Conservation (phyloP, 2,113 vertebrate species). For the Marcusenius ussheri region DNA sequence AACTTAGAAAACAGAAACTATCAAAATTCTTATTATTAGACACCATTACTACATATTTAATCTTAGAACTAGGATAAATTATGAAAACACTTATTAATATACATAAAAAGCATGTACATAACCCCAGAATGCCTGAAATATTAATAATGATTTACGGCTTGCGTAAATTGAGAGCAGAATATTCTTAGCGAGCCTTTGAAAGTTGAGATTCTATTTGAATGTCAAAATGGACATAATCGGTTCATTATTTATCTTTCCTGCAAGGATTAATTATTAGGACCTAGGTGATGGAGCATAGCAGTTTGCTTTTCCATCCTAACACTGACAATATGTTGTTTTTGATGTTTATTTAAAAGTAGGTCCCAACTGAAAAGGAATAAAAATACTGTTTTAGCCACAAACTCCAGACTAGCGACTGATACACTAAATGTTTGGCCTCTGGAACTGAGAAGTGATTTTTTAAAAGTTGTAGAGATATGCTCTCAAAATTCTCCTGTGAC, state of each 20-base stretch:
- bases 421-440: too few species aligned
- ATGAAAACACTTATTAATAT: neutral
- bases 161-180: conserved; percentile 25
- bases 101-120: neutral
- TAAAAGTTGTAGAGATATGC: neutral
- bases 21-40: neutral
- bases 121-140: neutral
- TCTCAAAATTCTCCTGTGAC: neutral
- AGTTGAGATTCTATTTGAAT: conserved; percentile 22
- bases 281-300: conserved; percentile 2
- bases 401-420: neutral
- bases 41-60: neutral
- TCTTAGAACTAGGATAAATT: neutral
- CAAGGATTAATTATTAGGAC: conserved; percentile 27
- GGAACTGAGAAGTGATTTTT: neutral
- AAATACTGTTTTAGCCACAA: neutral
- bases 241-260: conserved; percentile 36
- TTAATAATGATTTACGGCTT: conserved; percentile 22
- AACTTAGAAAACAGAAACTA: neutral
- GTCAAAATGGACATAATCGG: conserved; percentile 36
- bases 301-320: conserved; percentile 19
- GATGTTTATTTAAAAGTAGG: conserved; percentile 33
- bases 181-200: conserved; percentile 23
- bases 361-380: conserved; percentile 12
- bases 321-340: conserved; percentile 28